These are phyloP conservation scores for Melanotaenia pygmaea DNA, from an alignment of 2,797 vertebrate genomes.

Conservation along the genomic window DNA sequence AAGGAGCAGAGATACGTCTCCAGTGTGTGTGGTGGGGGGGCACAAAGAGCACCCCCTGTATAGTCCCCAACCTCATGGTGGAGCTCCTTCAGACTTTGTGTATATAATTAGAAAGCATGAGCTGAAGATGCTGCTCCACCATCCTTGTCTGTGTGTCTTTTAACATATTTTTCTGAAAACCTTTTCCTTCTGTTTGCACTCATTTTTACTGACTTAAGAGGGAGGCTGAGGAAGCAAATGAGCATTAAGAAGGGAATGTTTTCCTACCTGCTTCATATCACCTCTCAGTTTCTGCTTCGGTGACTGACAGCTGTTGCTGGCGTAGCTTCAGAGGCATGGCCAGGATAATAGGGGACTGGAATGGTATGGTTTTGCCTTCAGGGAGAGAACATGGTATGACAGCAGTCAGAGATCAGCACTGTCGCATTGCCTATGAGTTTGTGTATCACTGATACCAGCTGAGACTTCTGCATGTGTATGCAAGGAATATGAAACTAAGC, in stretches of 20 bases:
- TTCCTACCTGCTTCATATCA: constrained; percentile 23
- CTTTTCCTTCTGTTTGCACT: neutral
- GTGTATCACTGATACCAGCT: neutral
- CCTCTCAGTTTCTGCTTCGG: constrained; percentile 44
- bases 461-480: constrained; percentile 4
- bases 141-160: neutral
- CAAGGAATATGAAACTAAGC: neutral
- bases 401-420: constrained; percentile 34
- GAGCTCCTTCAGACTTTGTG: constrained; percentile 37
- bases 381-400: constrained; percentile 16
- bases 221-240: constrained; percentile 2
- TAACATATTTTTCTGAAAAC: neutral
- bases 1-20: constrained; percentile 34
- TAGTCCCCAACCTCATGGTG: constrained; percentile 13
- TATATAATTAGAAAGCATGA: constrained; percentile 49
- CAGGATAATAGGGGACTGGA: neutral
- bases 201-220: neutral
- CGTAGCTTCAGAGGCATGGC: constrained; percentile 17
- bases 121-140: constrained; percentile 20
- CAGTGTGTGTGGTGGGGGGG: constrained; percentile 5
- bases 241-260: neutral
- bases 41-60: constrained; percentile 3
- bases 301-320: constrained; percentile 64
- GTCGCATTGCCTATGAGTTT: constrained; percentile 15
- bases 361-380: constrained; percentile 4